Evolutionary conservation across 2,113 vertebrate genomes (phyloP).

Genomic region (Telmatochromis brichardi): DNA sequence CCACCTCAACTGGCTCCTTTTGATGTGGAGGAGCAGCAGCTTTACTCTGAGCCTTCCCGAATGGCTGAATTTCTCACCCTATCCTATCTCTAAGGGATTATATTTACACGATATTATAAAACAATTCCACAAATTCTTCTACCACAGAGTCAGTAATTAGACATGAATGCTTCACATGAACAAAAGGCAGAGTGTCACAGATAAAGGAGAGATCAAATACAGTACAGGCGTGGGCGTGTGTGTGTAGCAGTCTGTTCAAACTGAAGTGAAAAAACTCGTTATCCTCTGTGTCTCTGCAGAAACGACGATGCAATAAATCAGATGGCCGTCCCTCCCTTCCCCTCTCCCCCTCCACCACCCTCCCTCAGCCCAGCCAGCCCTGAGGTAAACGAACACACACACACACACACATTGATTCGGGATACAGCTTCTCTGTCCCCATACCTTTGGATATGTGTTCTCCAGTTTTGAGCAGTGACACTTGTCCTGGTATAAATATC

Average conservation of each 20-base stretch:
- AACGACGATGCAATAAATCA: slow-evolving; percentile 85
- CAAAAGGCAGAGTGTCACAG: background rate
- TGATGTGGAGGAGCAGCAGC: background rate
- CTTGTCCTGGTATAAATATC: background rate
- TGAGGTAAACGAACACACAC: slow-evolving; percentile 72
- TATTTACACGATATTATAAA: background rate
- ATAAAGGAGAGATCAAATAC: background rate
- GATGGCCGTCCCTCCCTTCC: slow-evolving; percentile 86
- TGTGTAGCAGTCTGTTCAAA: background rate
- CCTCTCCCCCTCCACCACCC: slow-evolving; percentile 66
- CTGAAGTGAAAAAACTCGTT: background rate
- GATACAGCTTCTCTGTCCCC: background rate
- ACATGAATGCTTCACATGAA: background rate
- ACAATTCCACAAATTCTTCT: background rate
- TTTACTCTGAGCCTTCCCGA: background rate
- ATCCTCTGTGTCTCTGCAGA: slow-evolving; percentile 47
- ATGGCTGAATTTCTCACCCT: background rate
- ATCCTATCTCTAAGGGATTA: background rate
- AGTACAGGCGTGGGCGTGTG: background rate
- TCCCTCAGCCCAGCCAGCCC: slow-evolving; percentile 15
- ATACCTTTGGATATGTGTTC: background rate
- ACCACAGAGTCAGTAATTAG: background rate
- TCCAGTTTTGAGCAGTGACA: background rate
- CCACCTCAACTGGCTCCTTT: background rate
- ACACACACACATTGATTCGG: background rate